phyloP scores from a whole-genome alignment of 2,113 vertebrate species.

The Tamias sibiricus region DNA sequence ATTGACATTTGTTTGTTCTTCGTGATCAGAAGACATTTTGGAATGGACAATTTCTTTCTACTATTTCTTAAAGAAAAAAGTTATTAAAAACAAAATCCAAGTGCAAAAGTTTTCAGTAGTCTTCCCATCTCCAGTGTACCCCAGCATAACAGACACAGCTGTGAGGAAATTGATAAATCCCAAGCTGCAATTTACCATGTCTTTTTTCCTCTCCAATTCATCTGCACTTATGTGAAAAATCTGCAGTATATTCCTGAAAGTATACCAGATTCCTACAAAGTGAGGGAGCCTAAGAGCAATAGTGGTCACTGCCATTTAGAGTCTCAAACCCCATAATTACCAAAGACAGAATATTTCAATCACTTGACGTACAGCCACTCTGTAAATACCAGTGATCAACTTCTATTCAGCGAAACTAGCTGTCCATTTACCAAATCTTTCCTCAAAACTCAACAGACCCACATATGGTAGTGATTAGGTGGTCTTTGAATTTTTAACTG shows the following conservation, averaged over 20 bases:
- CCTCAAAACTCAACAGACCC: slow-evolving; percentile 55
- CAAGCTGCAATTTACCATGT: slow-evolving; percentile 28
- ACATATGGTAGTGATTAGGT: slow-evolving; percentile 46
- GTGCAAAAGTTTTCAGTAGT: slow-evolving; percentile 75
- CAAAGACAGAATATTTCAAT: background rate
- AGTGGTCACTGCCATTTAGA: background rate
- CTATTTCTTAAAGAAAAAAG: slow-evolving; percentile 61
- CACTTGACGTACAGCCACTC: background rate
- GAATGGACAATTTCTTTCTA: slow-evolving; percentile 69
- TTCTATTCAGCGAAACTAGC: slow-evolving; percentile 7
- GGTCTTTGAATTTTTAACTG: slow-evolving; percentile 67
- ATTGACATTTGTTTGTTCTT: slow-evolving; percentile 62
- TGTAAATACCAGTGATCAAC: slow-evolving; percentile 1
- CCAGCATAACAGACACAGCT: slow-evolving; percentile 54
- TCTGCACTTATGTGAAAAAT: background rate
- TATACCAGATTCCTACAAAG: background rate
- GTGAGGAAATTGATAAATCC: background rate
- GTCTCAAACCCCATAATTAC: background rate
- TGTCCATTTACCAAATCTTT: slow-evolving; percentile 5
- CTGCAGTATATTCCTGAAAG: slow-evolving; percentile 7
- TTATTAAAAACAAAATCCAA: slow-evolving; percentile 71
- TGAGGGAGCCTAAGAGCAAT: background rate
- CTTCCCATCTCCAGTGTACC: slow-evolving; percentile 68
- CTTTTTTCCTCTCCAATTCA: background rate
- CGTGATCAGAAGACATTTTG: slow-evolving; percentile 72